Conservation (phyloP, 2,888 invertebrate species). For the Polydrusus cervinus region DNA sequence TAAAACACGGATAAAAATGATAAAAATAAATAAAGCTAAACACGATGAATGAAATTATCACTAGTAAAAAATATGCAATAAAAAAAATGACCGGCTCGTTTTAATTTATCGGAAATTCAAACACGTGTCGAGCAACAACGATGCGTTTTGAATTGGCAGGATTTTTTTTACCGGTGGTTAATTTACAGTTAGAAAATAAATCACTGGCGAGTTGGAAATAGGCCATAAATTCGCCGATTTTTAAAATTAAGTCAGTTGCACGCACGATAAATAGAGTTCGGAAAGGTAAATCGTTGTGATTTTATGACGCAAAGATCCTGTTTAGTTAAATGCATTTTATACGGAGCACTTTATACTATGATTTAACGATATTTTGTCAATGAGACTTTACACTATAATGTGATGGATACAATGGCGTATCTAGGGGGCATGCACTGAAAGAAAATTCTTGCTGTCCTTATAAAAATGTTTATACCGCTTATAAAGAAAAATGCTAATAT, state of each 20-base stretch:
- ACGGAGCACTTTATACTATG: conserved; percentile 45
- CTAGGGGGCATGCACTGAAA: too few relatives aligned
- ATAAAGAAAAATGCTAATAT: too few relatives aligned
- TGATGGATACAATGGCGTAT: too few relatives aligned
- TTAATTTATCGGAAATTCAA: conserved; percentile 36
- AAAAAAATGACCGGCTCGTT: not conserved
- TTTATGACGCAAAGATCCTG: conserved; percentile 56
- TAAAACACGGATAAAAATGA: too few relatives aligned
- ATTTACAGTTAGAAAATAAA: conserved; percentile 52
- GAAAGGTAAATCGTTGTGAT: conserved; percentile 55
- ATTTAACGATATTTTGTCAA: conserved; percentile 49
- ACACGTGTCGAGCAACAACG: conserved; percentile 42
- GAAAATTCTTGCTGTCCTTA: too few relatives aligned
- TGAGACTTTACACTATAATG: conserved; percentile 52
- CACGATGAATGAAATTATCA: too few relatives aligned
- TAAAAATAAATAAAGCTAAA: too few relatives aligned
- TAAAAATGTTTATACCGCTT: too few relatives aligned
- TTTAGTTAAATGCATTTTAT: conserved; percentile 53
- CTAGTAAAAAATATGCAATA: not conserved
- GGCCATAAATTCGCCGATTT: conserved; percentile 54
- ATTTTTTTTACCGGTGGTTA: conserved; percentile 44
- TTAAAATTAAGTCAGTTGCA: conserved; percentile 55
- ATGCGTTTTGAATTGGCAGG: conserved; percentile 30
- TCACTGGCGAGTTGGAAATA: conserved; percentile 52
- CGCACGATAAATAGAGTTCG: conserved; percentile 56